Evolutionary conservation across 2,888 invertebrate species (phyloP).

Genomic region (Tetramorium bicarinatum): DNA sequence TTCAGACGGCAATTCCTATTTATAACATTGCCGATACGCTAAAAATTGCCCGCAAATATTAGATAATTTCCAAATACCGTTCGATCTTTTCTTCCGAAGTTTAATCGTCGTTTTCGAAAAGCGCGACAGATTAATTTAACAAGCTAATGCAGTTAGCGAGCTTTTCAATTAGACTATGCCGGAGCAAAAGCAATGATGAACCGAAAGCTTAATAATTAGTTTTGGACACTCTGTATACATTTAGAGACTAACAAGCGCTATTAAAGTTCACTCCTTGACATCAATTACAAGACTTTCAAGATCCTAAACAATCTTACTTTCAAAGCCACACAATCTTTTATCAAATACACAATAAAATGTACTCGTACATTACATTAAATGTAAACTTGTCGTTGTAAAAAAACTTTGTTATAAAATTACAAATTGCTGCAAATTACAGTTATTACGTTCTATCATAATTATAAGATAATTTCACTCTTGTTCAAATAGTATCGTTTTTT

Average conservation of each 20-base stretch:
- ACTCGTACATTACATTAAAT: background rate
- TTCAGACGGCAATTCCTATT: constrained; percentile 30
- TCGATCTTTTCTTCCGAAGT: background rate
- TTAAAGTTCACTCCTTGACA: constrained; percentile 21
- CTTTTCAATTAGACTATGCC: background rate
- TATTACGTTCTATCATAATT: background rate
- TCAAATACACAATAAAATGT: background rate
- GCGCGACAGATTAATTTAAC: constrained; percentile 16
- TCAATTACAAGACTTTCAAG: background rate
- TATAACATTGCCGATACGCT: background rate
- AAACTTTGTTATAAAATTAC: background rate
- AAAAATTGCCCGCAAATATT: constrained; percentile 9
- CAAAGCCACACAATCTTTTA: background rate
- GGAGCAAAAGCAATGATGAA: background rate
- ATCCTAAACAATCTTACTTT: constrained; percentile 2
- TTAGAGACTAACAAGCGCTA: constrained; percentile 36
- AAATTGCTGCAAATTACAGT: background rate
- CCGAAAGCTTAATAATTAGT: constrained; percentile 39
- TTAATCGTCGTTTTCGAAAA: background rate
- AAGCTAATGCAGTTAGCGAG: background rate
- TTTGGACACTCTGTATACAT: background rate
- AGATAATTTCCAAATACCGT: background rate
- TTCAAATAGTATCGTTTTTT: background rate
- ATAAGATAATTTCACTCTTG: background rate
- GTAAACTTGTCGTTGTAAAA: background rate